Evolutionary conservation across 2,797 vertebrate genomes (phyloP).

Genomic region (Phaenicophaeus curvirostris): DNA sequence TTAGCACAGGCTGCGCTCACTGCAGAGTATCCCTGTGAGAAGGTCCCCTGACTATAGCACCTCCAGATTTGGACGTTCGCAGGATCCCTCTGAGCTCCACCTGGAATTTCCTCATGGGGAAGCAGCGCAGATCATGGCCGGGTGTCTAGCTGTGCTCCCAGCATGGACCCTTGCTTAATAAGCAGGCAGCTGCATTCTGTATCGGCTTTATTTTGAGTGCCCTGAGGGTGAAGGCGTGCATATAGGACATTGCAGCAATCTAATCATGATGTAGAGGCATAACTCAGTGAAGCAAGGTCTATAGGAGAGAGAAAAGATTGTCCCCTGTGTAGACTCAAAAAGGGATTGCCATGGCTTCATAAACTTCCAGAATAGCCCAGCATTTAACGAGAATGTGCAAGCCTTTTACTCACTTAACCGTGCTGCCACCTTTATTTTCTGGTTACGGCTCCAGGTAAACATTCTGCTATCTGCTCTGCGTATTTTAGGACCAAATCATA

Average conservation of each 20-base stretch:
- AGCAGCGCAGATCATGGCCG: accelerated
- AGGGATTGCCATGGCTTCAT: not conserved
- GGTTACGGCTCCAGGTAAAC: not conserved
- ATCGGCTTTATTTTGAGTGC: not conserved
- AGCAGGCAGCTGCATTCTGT: not conserved
- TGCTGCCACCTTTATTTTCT: not conserved
- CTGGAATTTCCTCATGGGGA: not conserved
- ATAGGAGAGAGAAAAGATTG: not conserved
- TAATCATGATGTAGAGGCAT: not conserved
- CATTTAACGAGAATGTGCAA: not conserved
- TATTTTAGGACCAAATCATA: not conserved
- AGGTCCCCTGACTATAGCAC: not conserved
- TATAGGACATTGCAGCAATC: not conserved
- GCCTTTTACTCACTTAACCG: not conserved
- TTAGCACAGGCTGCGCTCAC: not conserved
- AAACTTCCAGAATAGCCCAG: not conserved
- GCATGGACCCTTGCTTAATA: not conserved
- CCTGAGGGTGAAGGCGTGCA: not conserved
- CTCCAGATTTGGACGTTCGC: not conserved
- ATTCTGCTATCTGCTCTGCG: not conserved
- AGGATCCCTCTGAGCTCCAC: not conserved
- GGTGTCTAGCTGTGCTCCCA: not conserved
- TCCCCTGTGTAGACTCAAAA: not conserved
- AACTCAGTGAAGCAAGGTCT: not conserved
- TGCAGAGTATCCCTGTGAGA: not conserved